Conservation (phyloP, 2,797 vertebrate species). For the Pseudocheirus occidentalis region DNA sequence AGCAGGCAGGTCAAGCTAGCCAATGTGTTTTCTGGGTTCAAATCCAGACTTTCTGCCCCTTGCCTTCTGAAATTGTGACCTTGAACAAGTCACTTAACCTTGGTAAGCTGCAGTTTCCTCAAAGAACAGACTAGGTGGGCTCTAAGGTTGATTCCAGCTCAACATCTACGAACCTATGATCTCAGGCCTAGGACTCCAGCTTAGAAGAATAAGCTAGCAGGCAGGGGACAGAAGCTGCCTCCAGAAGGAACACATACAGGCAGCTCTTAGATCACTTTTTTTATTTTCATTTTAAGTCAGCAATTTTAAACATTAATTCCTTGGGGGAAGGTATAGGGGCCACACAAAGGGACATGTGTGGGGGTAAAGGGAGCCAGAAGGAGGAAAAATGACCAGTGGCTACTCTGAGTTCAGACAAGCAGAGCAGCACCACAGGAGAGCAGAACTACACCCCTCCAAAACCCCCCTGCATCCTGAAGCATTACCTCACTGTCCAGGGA, state of each 20-base stretch:
- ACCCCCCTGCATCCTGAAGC: background rate
- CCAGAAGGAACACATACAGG: background rate
- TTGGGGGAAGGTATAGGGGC: background rate
- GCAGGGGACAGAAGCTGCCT: background rate
- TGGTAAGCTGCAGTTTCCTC: background rate
- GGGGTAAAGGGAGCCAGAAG: slow-evolving; percentile 8
- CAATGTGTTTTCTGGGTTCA: background rate
- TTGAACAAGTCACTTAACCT: background rate
- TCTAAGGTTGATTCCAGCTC: background rate
- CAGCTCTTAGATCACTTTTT: slow-evolving; percentile 28
- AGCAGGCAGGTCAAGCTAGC: background rate
- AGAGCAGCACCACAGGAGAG: background rate
- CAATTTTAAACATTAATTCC: slow-evolving; percentile 25
- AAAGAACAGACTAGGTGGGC: background rate
- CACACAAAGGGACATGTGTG: slow-evolving; percentile 2
- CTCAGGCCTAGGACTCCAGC: background rate
- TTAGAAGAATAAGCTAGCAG: background rate
- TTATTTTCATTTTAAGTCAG: slow-evolving; percentile 39
- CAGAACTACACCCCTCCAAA: background rate
- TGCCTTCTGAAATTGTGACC: background rate
- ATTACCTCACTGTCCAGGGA: background rate
- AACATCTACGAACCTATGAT: background rate
- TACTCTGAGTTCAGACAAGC: background rate
- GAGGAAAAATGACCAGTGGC: background rate
- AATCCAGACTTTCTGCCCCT: background rate